Evolutionary conservation across 2,113 vertebrate genomes (phyloP).

Genomic region (Noturus placidus): DNA sequence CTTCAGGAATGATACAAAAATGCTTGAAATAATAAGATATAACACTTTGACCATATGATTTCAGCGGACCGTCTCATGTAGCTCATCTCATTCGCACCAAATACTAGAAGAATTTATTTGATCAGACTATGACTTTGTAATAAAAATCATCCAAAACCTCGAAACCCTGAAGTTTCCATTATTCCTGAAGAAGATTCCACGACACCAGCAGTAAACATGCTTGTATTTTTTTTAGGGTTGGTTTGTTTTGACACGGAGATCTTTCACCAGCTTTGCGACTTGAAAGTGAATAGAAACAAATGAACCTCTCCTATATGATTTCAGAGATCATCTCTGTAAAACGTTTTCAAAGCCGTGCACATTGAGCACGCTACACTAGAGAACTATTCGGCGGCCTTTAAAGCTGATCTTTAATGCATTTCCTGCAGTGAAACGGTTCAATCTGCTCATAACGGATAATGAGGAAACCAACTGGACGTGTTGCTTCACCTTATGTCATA

Average conservation of each 20-base stretch:
- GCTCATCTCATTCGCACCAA: background rate
- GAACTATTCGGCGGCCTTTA: background rate
- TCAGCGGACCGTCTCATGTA: background rate
- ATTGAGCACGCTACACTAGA: background rate
- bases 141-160: no score
- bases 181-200: background rate
- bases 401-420: slow-evolving; percentile 33
- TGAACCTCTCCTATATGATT: background rate
- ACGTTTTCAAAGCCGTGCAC: background rate
- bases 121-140: no score
- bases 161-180: no score
- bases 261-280: background rate
- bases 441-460: slow-evolving; percentile 27
- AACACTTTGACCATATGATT: background rate
- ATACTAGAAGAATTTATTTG: background rate
- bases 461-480: slow-evolving; percentile 10
- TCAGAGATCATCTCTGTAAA: background rate
- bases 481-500: slow-evolving; percentile 11
- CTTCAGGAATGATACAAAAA: background rate
- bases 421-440: slow-evolving; percentile 21
- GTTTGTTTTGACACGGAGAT: background rate
- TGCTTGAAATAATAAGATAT: background rate
- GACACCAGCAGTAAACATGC: background rate
- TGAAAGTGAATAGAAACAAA: background rate
- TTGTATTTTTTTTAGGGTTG: background rate